phyloP scores from a whole-genome alignment of 2,113 vertebrate species.

The Grammomys surdaster region DNA sequence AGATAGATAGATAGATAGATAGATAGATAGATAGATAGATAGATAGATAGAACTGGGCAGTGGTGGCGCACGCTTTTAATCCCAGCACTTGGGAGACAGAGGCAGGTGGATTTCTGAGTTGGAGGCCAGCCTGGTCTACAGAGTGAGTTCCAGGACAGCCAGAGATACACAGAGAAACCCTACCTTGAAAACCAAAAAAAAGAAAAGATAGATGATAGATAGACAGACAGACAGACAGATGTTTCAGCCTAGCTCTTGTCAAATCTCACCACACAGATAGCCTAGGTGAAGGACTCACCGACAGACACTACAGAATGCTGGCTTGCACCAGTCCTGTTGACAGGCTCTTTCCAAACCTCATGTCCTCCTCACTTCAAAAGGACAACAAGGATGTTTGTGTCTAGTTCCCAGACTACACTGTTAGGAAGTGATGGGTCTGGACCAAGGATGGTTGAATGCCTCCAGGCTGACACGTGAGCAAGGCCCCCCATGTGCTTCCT shows the following conservation, averaged over 20 bases:
- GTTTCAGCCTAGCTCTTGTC: neutral
- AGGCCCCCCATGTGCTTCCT: neutral
- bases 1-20: neutral
- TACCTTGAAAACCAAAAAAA: no score
- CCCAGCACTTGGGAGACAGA: no score
- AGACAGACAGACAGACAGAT: neutral
- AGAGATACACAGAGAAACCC: no score
- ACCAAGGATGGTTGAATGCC: neutral
- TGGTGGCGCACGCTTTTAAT: no score
- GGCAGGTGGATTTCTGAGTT: no score
- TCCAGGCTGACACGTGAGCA: neutral
- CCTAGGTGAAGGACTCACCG: neutral
- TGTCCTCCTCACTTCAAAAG: neutral
- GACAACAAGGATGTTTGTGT: neutral
- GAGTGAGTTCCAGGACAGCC: no score
- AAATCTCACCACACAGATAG: neutral
- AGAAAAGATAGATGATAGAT: neutral
- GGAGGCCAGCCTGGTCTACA: no score
- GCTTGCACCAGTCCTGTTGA: fast-evolving
- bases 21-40: neutral
- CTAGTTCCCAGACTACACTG: neutral
- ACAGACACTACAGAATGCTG: neutral
- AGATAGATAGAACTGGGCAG: no score
- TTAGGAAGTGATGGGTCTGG: neutral
- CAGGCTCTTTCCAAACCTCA: neutral